Percentiles rank a stretch among this genome's conserved stretches.
phyloP scores from a whole-genome alignment of 2,888 invertebrate species.

The Maniola hyperantus region DNA sequence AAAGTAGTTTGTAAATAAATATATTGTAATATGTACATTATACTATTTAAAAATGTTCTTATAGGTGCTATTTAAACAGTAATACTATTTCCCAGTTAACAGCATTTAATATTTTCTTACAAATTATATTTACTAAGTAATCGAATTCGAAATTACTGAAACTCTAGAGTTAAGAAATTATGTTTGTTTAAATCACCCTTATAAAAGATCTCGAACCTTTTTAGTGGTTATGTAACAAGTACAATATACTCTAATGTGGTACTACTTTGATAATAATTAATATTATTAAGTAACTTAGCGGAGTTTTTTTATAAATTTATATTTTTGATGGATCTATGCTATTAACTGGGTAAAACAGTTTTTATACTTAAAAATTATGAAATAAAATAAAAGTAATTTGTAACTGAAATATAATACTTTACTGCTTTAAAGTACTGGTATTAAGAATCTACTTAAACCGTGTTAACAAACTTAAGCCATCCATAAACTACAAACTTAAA shows the following conservation, averaged over 20 bases:
- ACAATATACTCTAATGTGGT: not conserved
- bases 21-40: not conserved
- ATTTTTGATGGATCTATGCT: not conserved
- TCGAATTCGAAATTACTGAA: not conserved
- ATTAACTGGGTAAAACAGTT: slow-evolving; percentile 5
- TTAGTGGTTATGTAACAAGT: not conserved
- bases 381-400: slow-evolving; percentile 5
- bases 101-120: not conserved
- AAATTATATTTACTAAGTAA: not conserved
- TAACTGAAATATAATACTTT: not conserved
- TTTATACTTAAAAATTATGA: not conserved
- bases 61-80: slow-evolving; percentile 15
- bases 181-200: not conserved
- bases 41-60: not conserved
- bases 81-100: not conserved
- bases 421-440: not conserved
- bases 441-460: not conserved
- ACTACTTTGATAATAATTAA: not conserved
- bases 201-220: not conserved
- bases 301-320: not conserved
- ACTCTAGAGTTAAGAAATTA: slow-evolving; percentile 1
- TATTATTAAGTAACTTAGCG: not conserved
- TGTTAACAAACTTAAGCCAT: slow-evolving; percentile 17
- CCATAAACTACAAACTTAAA: slow-evolving; percentile 18
- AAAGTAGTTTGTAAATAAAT: not conserved